A percentile compares a stretch with the other conserved stretches of the same genome.
phyloP scores from a whole-genome alignment of 2,797 vertebrate species.

The Petrocephalus schoutedeni region DNA sequence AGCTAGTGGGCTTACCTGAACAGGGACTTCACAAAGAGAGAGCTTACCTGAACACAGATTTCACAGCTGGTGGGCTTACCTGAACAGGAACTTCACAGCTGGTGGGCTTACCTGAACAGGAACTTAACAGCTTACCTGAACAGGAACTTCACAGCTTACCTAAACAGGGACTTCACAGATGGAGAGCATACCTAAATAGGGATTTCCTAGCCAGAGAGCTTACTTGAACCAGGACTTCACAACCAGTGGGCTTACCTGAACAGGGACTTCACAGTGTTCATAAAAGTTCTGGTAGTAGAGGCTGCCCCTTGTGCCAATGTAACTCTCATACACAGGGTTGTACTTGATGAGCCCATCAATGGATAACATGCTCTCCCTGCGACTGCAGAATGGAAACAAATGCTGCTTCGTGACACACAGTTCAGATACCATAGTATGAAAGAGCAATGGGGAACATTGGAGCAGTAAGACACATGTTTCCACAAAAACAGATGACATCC shows the following conservation, averaged over 20 bases:
- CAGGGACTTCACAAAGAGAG: background rate
- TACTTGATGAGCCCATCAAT: background rate
- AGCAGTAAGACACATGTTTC: background rate
- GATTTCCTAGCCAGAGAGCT: background rate
- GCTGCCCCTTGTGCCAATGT: background rate
- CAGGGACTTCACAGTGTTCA: conserved; percentile 70
- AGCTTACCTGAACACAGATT: background rate
- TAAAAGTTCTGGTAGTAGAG: conserved; percentile 39
- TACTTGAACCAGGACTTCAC: background rate
- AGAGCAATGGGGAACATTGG: background rate
- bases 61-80: background rate
- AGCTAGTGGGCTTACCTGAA: background rate
- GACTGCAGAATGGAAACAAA: background rate
- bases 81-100: background rate
- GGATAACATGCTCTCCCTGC: background rate
- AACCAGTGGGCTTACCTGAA: conserved; percentile 59
- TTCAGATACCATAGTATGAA: background rate
- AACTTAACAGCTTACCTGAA: background rate
- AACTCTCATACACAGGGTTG: background rate
- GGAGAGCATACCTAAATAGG: background rate
- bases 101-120: background rate
- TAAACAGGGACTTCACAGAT: background rate
- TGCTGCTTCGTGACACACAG: background rate
- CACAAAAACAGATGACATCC: background rate
- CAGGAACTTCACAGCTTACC: background rate